Evolutionary conservation across 2,797 vertebrate genomes (phyloP).

Genomic region (Jordanella pulchra): DNA sequence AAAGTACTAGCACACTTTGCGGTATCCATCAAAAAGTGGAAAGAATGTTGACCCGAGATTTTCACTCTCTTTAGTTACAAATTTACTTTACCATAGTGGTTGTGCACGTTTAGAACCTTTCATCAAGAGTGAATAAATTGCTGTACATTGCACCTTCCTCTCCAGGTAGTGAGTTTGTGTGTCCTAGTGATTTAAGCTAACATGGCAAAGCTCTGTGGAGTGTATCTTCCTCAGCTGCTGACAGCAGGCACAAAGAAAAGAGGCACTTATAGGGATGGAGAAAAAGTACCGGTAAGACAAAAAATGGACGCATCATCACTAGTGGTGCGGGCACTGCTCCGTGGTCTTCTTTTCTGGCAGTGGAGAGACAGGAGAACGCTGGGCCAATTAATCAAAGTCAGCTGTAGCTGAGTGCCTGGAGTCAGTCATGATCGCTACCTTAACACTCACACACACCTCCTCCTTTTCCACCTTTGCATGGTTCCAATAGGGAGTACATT

Average conservation of each 20-base stretch:
- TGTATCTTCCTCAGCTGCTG: constrained; percentile 74
- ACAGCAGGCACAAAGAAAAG: constrained; percentile 51
- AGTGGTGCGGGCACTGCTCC: constrained; percentile 61
- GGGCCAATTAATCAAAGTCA: constrained; percentile 99
- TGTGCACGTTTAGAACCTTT: constrained; percentile 29
- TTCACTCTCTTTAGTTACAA: background rate
- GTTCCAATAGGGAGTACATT: constrained; percentile 4
- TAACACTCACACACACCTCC: constrained; percentile 22
- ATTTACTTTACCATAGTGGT: constrained; percentile 19
- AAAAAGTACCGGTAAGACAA: constrained; percentile 25
- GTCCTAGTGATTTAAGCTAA: constrained; percentile 70
- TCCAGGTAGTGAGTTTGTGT: constrained; percentile 44
- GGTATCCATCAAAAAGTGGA: constrained; percentile 23
- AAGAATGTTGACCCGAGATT: constrained; percentile 14
- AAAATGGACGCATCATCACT: constrained; percentile 64
- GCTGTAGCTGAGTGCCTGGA: constrained; percentile 93
- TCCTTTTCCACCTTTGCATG: constrained; percentile 27
- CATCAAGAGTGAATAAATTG: constrained; percentile 51
- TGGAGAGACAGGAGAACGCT: constrained; percentile 85
- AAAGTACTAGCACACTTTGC: background rate
- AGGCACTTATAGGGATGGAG: constrained; percentile 24
- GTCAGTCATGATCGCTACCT: constrained; percentile 88
- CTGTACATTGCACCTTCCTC: constrained; percentile 21
- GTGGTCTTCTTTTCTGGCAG: constrained; percentile 88
- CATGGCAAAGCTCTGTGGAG: constrained; percentile 73